These are phyloP conservation scores for Pheosia tremula DNA, from an alignment of 2,888 invertebrate species.

Conservation along the genomic window DNA sequence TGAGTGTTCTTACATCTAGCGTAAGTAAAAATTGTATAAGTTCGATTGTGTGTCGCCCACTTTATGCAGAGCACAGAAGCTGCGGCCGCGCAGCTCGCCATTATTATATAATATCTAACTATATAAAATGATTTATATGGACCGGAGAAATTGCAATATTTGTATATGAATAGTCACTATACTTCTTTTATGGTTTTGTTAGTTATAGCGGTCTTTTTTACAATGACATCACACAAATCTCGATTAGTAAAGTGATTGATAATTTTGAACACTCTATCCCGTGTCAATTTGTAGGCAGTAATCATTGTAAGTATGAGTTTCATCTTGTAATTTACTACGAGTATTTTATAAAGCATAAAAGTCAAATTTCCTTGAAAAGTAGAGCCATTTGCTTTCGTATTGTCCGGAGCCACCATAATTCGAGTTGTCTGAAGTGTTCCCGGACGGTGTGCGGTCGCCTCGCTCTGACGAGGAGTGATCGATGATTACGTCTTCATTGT, in stretches of 20 bases:
- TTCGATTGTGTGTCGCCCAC: background rate
- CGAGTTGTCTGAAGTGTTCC: slow-evolving; percentile 17
- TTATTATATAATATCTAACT: slow-evolving; percentile 59
- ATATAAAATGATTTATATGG: slow-evolving; percentile 70
- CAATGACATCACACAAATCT: too few relatives aligned
- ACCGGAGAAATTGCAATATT: slow-evolving; percentile 67
- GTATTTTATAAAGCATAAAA: too few relatives aligned
- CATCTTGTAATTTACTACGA: too few relatives aligned
- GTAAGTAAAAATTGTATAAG: too few relatives aligned
- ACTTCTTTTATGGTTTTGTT: slow-evolving; percentile 26
- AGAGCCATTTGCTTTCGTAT: background rate
- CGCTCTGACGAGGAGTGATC: slow-evolving; percentile 73
- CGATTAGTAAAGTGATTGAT: too few relatives aligned
- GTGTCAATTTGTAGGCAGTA: too few relatives aligned
- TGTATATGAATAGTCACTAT: slow-evolving; percentile 50
- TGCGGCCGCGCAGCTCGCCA: slow-evolving; percentile 14
- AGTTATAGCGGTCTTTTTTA: background rate
- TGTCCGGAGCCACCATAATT: background rate
- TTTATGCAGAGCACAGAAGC: slow-evolving; percentile 1
- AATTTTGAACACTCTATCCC: too few relatives aligned
- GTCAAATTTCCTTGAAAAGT: background rate
- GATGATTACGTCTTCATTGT: slow-evolving; percentile 77
- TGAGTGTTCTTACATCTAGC: too few relatives aligned
- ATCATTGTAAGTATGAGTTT: too few relatives aligned
- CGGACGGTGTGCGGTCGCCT: slow-evolving; percentile 71